Evolutionary conservation across 2,113 vertebrate genomes (phyloP).

Genomic region (Ornithorhynchus anatinus): DNA sequence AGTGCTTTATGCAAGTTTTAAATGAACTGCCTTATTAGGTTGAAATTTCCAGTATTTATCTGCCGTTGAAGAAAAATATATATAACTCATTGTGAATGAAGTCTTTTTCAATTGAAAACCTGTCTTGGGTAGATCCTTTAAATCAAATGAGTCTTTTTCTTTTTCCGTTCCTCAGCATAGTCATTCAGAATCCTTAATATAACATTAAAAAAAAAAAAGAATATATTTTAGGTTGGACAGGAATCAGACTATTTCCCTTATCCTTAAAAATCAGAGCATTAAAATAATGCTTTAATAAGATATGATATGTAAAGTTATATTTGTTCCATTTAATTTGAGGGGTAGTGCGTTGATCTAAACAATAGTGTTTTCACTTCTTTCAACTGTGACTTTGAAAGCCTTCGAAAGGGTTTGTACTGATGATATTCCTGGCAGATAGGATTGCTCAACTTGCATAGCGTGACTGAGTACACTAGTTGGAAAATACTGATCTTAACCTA

Average conservation of each 20-base stretch:
- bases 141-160: too few species aligned
- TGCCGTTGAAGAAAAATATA: not conserved
- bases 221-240: too few species aligned
- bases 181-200: too few species aligned
- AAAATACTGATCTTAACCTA: conserved; percentile 25
- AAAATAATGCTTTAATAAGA: conserved; percentile 6
- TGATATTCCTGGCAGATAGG: conserved; percentile 20
- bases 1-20: not conserved
- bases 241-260: not conserved
- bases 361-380: conserved; percentile 17
- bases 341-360: conserved; percentile 29
- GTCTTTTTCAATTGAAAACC: not conserved
- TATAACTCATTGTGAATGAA: not conserved
- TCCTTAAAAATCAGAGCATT: not conserved
- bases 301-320: not conserved
- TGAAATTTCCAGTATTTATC: not conserved
- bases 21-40: conserved; percentile 16
- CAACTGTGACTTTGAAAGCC: not conserved
- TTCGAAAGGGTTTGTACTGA: too few species aligned
- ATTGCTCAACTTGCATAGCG: conserved; percentile 18
- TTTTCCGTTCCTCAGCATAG: too few species aligned
- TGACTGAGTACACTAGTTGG: conserved; percentile 30
- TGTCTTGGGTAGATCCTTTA: not conserved
- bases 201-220: too few species aligned
- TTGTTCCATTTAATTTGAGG: conserved; percentile 7